These are phyloP conservation scores for Steinernema carpocapsae DNA, from an alignment of 2,888 invertebrate species.

Conservation along the genomic window DNA sequence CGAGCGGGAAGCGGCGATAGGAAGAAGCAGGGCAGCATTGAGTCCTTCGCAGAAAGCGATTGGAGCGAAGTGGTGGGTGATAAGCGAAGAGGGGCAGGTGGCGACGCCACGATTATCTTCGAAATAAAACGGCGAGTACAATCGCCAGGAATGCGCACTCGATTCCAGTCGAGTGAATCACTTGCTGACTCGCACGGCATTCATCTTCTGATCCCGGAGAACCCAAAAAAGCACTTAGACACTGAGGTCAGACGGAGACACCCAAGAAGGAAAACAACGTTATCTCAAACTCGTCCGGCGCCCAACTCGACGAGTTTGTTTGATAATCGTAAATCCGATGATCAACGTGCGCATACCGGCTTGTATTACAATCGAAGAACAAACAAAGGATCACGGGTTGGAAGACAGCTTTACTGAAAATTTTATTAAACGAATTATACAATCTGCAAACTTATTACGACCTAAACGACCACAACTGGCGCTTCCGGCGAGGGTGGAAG, in stretches of 20 bases:
- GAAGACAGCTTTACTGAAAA: background rate
- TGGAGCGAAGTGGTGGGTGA: background rate
- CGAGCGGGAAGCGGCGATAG: background rate
- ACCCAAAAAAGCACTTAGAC: too few relatives aligned
- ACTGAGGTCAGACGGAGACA: too few relatives aligned
- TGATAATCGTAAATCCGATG: background rate
- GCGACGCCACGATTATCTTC: constrained; percentile 24
- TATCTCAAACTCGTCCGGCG: too few relatives aligned
- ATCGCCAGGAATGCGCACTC: background rate
- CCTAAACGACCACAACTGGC: too few relatives aligned
- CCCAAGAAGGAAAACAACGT: too few relatives aligned
- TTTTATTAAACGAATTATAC: too few relatives aligned
- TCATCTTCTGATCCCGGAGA: background rate
- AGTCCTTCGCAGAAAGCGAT: constrained; percentile 2
- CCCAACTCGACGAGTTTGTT: too few relatives aligned
- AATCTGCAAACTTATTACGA: too few relatives aligned
- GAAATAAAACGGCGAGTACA: background rate
- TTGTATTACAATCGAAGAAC: too few relatives aligned
- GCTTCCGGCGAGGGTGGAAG: too few relatives aligned
- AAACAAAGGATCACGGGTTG: background rate
- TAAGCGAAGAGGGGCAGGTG: background rate
- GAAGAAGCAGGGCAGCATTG: background rate
- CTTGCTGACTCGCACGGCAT: background rate
- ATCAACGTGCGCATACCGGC: background rate
- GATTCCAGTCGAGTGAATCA: background rate